Percentiles rank a stretch among this genome's conserved stretches.
These are phyloP conservation scores for Calyptomena viridis DNA, from an alignment of 2,113 vertebrate species.

Conservation along the genomic window DNA sequence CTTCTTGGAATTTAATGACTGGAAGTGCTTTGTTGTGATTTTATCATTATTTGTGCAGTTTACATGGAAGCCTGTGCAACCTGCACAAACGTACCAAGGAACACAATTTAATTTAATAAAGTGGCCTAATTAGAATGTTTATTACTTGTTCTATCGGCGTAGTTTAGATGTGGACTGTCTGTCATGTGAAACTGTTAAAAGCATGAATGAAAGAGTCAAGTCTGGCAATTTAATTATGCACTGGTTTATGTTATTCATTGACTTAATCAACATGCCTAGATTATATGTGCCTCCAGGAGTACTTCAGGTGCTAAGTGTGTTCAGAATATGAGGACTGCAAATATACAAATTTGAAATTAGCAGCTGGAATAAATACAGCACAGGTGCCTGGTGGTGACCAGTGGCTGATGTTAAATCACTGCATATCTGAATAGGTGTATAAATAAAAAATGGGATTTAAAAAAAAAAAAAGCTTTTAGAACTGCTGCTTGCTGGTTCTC, in stretches of 20 bases:
- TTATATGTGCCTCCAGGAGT: not conserved
- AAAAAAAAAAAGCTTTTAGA: not conserved
- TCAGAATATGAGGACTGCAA: not conserved
- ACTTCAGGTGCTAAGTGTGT: not conserved
- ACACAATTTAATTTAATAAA: not conserved
- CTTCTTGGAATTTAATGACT: not conserved
- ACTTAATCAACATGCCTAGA: not conserved
- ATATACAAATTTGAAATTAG: not conserved
- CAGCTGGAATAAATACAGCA: not conserved
- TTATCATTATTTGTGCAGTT: not conserved
- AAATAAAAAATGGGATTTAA: not conserved
- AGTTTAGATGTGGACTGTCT: not conserved
- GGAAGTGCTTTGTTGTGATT: not conserved
- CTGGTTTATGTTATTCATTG: not conserved
- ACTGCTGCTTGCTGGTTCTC: not conserved
- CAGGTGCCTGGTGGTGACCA: not conserved
- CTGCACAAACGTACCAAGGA: not conserved
- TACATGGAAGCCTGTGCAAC: not conserved
- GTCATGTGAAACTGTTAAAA: not conserved
- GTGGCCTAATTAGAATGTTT: not conserved
- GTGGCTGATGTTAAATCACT: not conserved
- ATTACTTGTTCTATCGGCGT: not conserved
- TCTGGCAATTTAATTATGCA: slow-evolving; percentile 3
- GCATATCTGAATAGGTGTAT: not conserved
- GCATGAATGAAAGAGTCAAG: slow-evolving; percentile 2